These are phyloP conservation scores for Malurus melanocephalus DNA, from an alignment of 2,113 vertebrate genomes.

Conservation along the genomic window DNA sequence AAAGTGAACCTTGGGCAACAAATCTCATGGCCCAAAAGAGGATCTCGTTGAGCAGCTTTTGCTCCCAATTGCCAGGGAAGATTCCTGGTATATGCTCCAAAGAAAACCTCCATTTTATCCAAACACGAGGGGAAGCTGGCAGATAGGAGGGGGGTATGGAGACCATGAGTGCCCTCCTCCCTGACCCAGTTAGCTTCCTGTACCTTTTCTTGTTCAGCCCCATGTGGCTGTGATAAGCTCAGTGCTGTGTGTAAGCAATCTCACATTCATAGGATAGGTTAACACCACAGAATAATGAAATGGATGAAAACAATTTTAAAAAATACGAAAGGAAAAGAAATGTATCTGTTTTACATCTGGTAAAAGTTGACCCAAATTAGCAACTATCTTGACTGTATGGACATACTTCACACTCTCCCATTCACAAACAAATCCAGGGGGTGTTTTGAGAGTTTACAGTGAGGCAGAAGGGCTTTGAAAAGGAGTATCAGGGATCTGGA, in stretches of 20 bases:
- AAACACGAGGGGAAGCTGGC: neutral
- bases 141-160: neutral
- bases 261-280: neutral
- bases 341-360: neutral
- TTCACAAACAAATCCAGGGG: neutral
- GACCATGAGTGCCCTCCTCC: fast-evolving
- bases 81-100: neutral
- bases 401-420: neutral
- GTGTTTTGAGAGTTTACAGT: neutral
- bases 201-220: neutral
- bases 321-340: neutral
- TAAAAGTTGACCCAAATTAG: neutral
- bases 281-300: neutral
- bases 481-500: neutral
- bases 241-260: neutral
- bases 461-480: neutral
- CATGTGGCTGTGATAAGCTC: neutral
- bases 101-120: neutral
- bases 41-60: neutral
- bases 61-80: neutral
- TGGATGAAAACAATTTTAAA: neutral
- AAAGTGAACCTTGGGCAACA: neutral
- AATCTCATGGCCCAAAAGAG: neutral
- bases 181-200: neutral
- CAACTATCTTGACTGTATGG: neutral